Evolutionary conservation across 2,888 invertebrate genomes (phyloP), one percentile per base, ranked within the genome.

Genomic region (Ethmia dodecea): DNA sequence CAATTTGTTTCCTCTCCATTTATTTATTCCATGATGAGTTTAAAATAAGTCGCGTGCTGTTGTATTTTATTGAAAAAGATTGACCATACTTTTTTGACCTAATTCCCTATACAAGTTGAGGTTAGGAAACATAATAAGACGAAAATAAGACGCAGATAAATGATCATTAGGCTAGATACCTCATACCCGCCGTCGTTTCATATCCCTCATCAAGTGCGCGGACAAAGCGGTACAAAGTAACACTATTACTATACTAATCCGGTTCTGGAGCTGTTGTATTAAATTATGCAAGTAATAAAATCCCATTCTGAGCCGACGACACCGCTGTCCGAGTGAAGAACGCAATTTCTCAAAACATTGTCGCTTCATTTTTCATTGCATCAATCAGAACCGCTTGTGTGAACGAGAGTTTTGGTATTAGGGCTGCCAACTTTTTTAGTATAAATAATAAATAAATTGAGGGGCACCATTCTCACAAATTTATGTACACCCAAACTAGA

Each of bases 311-410:
- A 60, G 51, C 60, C 49, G 47, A 48, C 65, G 60, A 64, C 73
- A 71, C 64, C 65, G 66, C 62, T 56, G 60, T 64, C 68, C 64
- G 61, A 60, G 60, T 66, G 47, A 46, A 71, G 70, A 60, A 70
- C 69, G 74, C 73, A 69, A 81, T 81, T 83, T 81, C 75, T 83
- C 83, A 79, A 74, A 83, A 83, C 75, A 72, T 81, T 80, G 73
- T 80, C 78, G 78, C 78, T 54, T 83, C 86, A 84, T 86, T 84
- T 83, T 77, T 86, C 84, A 83, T 79, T 75, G 79, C 83, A 69
- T 86, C 86, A 84, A 86, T 84, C 83, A 81, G 75, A 51, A 10
- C 53, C 61, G 66, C 64, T 70, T 70, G 59, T 72, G 58, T 59
- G 53, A 54, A 66, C 55, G 42, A 42, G 39, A 44, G 52, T 55